Evolutionary conservation across 1,140 invertebrate species (phyloP), one percentile per base, ranked within the genome.

Genomic region (Drosophila nebulosa): DNA sequence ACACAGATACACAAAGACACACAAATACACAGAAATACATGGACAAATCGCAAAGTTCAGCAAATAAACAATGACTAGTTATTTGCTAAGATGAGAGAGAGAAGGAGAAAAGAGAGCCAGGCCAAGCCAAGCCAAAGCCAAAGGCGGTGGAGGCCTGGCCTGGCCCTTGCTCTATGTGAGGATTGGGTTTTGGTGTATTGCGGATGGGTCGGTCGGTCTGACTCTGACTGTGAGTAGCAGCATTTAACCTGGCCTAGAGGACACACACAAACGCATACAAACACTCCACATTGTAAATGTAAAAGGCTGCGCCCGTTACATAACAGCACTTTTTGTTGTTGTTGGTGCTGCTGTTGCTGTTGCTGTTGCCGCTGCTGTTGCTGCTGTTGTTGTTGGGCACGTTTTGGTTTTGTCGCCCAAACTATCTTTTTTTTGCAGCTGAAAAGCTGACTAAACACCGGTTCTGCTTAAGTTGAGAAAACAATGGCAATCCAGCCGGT

Each of bases 301-400:
- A 72, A 78, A 69, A 83, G 79, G 76, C 80, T 85, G 80, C 63
- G 30, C 69, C 80, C 79, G 79, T 84, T 84, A 84, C 67, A 76
- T 79, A 79, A 84, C 79, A 73, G 65, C 78, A 79, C 77, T 76
- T 76, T 76, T 73, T 46, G 69, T 42, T 24, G 77, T 61, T 77
- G 62, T 67, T 70, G 74, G 59, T 65, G 62, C 61, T 53, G 52
- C 7, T 53, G 52, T 32, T 71, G 69, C 55, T 65, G 57, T 21
- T 59, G 69, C 57, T 72, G 69, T 73, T 73, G 64, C 64, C n/a
- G n/a, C n/a, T n/a, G 60, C 18, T 71, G 46, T 57, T 61, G 53
- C 35, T 61, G 57, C 18, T 56, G 52, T 39, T 52, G 55, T 22
- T 52, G 55, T 56, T 76, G 56, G 55, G 56, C 53, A 36, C 35